These are phyloP conservation scores for Tyto alba DNA, from an alignment of 2,113 vertebrate genomes.

Conservation along the genomic window DNA sequence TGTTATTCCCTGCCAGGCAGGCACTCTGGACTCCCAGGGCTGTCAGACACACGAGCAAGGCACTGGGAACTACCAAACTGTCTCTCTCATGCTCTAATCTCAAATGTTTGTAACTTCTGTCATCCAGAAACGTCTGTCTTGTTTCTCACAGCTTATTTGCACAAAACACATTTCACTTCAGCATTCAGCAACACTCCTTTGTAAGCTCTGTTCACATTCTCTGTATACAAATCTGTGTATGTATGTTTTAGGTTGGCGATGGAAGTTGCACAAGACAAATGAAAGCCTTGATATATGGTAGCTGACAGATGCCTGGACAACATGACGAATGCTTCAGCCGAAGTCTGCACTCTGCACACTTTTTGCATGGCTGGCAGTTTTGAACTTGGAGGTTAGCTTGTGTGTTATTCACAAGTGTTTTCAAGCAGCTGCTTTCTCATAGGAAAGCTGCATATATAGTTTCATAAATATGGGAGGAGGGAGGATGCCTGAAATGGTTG, in stretches of 20 bases:
- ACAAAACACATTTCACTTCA: background rate
- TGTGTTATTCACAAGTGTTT: background rate
- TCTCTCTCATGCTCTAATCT: background rate
- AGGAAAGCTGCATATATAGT: constrained; percentile 38
- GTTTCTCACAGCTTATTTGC: constrained; percentile 12
- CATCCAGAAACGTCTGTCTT: background rate
- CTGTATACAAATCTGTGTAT: background rate
- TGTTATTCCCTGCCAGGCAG: background rate
- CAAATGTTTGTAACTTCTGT: background rate
- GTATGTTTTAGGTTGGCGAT: background rate
- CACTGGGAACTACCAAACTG: background rate
- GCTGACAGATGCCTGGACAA: background rate
- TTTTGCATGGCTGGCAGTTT: constrained; percentile 4
- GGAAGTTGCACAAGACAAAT: background rate
- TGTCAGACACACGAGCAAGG: background rate
- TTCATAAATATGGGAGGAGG: background rate
- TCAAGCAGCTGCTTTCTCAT: constrained; percentile 24
- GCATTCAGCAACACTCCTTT: background rate
- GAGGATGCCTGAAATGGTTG: constrained; percentile 15
- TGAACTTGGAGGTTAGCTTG: background rate
- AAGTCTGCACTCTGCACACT: background rate
- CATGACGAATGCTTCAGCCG: background rate
- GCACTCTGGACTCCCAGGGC: background rate
- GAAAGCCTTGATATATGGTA: background rate
- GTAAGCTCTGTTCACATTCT: background rate